A percentile compares a stretch with the other conserved stretches of the same genome.
Evolutionary conservation across 2,797 vertebrate species (phyloP).

Genomic region (Menidia menidia): DNA sequence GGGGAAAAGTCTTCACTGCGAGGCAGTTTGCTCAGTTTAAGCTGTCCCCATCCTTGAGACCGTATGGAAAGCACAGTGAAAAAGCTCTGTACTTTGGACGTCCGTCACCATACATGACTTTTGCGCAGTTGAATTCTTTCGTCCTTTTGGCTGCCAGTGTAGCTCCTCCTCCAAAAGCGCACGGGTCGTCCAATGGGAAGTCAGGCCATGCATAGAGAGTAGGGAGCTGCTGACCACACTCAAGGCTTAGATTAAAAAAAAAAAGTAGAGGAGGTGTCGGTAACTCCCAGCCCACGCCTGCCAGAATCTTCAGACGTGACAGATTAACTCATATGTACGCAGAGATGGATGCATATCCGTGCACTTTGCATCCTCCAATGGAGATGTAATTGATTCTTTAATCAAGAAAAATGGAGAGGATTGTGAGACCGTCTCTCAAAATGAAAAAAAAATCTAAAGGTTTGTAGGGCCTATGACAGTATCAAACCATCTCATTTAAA

Average conservation of each 20-base stretch:
- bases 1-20: constrained; percentile 37
- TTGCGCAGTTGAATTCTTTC: constrained; percentile 93
- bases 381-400: background rate
- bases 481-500: background rate
- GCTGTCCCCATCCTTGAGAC: constrained; percentile 78
- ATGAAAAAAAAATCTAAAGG: background rate
- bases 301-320: constrained; percentile 66
- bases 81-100: constrained; percentile 94
- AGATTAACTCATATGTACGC: constrained; percentile 50
- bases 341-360: constrained; percentile 29
- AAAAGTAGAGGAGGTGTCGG: constrained; percentile 74
- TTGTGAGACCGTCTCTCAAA: background rate
- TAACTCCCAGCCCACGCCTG: constrained; percentile 75
- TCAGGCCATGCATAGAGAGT: constrained; percentile 67
- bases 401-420: background rate
- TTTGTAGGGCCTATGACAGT: too few species aligned
- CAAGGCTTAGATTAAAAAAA: constrained; percentile 46
- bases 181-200: constrained; percentile 85
- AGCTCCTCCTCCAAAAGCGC: constrained; percentile 83
- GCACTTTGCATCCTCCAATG: constrained; percentile 13
- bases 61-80: constrained; percentile 82
- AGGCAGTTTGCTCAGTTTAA: constrained; percentile 53
- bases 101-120: constrained; percentile 93
- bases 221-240: constrained; percentile 70
- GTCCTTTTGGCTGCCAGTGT: constrained; percentile 80